Conservation (phyloP, 2,888 invertebrate species). For the Mimas tiliae region DNA sequence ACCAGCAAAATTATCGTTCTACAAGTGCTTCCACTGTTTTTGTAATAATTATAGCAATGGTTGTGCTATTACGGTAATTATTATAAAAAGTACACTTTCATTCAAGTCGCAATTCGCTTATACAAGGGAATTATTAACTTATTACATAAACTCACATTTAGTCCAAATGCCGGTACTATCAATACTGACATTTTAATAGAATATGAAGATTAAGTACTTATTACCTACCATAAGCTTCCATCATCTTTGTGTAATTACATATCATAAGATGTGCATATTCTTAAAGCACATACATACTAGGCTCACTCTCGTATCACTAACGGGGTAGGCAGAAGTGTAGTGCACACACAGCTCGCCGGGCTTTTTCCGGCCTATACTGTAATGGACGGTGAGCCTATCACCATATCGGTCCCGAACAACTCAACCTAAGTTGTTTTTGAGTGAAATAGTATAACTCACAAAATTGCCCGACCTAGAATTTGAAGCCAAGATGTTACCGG, state of each 20-base stretch:
- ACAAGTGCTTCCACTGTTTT: constrained; percentile 38
- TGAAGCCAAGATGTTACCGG: no score
- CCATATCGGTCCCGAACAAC: no score
- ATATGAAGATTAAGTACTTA: neutral
- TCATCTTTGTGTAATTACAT: neutral
- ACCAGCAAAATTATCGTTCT: constrained; percentile 7
- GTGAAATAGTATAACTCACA: no score
- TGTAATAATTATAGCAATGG: constrained; percentile 7
- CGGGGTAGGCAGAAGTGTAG: no score
- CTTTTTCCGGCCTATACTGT: no score
- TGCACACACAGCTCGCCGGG: no score
- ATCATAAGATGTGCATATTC: no score
- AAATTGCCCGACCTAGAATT: no score
- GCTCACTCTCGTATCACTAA: no score
- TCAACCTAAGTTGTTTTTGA: no score
- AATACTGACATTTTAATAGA: constrained; percentile 1
- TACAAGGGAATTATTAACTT: neutral
- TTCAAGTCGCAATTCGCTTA: neutral
- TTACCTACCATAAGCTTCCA: neutral
- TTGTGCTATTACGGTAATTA: constrained; percentile 26
- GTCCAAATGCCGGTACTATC: constrained; percentile 1
- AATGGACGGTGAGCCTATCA: no score
- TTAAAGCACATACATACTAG: no score
- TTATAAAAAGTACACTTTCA: constrained; percentile 19
- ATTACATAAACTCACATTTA: constrained; percentile 19